Conservation (phyloP, 2,113 vertebrate species). For the Herpetotheres cachinnans region DNA sequence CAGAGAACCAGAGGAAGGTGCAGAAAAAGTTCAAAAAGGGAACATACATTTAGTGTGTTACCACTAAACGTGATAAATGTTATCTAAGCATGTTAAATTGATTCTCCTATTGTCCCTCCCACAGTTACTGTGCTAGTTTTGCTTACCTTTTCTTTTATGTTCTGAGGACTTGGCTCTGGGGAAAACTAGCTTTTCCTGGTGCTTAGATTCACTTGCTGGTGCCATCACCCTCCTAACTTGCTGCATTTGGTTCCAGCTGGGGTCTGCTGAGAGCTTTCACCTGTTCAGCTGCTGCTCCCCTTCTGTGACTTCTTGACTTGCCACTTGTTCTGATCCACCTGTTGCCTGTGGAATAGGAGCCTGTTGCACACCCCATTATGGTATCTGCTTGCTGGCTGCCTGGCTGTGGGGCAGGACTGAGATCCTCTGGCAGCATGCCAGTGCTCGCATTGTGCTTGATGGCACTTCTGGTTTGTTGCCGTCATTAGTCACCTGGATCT, state of each 20-base stretch:
- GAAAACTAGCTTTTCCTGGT: not conserved
- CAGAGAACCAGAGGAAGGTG: not conserved
- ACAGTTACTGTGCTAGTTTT: not conserved
- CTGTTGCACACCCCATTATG: not conserved
- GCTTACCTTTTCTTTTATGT: not conserved
- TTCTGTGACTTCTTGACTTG: not conserved
- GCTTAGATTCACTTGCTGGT: not conserved
- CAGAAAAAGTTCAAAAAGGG: not conserved
- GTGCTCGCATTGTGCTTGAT: rapidly evolving
- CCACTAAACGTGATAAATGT: not conserved
- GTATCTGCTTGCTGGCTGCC: not conserved
- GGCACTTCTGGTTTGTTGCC: not conserved
- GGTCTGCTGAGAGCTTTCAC: not conserved
- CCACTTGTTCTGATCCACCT: not conserved
- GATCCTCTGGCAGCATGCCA: not conserved
- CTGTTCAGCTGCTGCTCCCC: not conserved
- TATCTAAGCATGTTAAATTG: not conserved
- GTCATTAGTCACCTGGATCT: not conserved
- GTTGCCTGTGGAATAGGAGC: not conserved
- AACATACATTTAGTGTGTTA: not conserved
- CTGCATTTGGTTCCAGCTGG: not conserved
- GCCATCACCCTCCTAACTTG: not conserved
- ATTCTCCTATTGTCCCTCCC: not conserved
- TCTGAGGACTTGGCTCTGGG: not conserved
- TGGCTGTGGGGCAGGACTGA: not conserved